Base-by-base conservation (phyloP, 1,140 invertebrate genomes). In the Piezodorus guildinii region DNA sequence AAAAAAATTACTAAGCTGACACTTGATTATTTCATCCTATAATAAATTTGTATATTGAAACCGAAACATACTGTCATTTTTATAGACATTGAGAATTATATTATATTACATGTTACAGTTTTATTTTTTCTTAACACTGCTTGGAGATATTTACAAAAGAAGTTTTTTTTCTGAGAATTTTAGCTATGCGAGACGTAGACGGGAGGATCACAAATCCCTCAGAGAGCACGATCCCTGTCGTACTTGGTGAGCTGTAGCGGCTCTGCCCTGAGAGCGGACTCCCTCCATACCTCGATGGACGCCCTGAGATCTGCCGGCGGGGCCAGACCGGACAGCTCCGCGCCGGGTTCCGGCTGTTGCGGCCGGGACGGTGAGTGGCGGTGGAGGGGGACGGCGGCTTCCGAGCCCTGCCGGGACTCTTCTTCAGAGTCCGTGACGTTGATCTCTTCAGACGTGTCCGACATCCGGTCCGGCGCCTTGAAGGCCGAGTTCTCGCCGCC, bases 401-500 rank as follows among this genome's bases (percentile, higher is more conserved):
- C 10, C 14, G 19, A 45, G 8, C 56, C 30, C n/a, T 19, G 39
- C 58, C 25, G 43, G 9, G 27, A 34, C 27, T 60, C 58, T 14
- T 69, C 68, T 52, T 72, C 71, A 63, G 71, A 69, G 54, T 70
- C 68, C 8, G 70, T 71, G 30, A 72, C 71, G 66, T 71, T 72
- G 56, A 72, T 72, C 59, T 72, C 71, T 63, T 71, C 71, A 16
- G 71, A 72, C 16, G 65, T 66, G 16, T 71, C 71, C 30, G 71
- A 72, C 45, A 62, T 64, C 45, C 59, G 16, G 52, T 63, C 63
- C 17, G 86, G 80, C n/a, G 85, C 80, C 58, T 84, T 85, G 74
- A 91, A 91, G 1, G 89, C 89, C 72, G 86, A 89, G 80, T 90
- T 87, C 77, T 91, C 87, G 74, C 89, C 89, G 87, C 88, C 86